A percentile compares a stretch with the other conserved stretches of the same genome.
phyloP scores from a whole-genome alignment of 64 coral and sea anemone genomes.

The Acropora yongei region DNA sequence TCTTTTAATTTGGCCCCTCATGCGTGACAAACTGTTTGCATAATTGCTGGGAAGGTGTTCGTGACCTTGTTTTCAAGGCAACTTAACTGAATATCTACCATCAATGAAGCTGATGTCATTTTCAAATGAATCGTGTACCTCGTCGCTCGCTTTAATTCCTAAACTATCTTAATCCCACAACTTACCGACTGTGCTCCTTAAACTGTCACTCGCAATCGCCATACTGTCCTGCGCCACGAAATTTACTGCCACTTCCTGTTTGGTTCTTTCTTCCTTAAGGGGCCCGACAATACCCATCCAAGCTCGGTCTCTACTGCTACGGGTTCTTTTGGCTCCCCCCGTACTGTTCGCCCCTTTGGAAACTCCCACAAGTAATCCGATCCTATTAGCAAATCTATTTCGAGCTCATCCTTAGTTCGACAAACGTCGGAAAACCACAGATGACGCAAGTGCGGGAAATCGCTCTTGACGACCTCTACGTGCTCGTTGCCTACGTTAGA shows the following conservation, averaged over 20 bases:
- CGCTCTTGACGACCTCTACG: slow-evolving; percentile 9
- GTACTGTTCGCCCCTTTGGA: slow-evolving; percentile 5
- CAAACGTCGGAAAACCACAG: slow-evolving; percentile 52
- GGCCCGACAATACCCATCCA: slow-evolving; percentile 31
- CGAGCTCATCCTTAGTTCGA: background rate
- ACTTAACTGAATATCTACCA: background rate
- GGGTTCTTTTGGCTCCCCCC: background rate
- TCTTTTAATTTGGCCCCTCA: slow-evolving; percentile 18
- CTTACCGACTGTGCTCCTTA: background rate
- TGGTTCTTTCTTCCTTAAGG: background rate
- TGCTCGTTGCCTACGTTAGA: slow-evolving; percentile 24
- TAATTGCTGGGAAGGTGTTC: slow-evolving; percentile 3
- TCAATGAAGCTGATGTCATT: background rate
- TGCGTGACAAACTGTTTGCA: background rate
- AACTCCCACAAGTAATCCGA: slow-evolving; percentile 46
- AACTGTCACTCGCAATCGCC: background rate
- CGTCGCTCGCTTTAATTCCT: background rate
- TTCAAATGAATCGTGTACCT: background rate
- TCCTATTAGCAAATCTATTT: slow-evolving; percentile 39
- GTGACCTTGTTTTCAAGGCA: slow-evolving; percentile 32
- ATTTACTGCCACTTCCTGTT: slow-evolving; percentile 20
- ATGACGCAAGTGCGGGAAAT: slow-evolving; percentile 5
- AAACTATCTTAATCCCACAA: slow-evolving; percentile 32
- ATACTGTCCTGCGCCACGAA: background rate
- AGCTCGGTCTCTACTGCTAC: slow-evolving; percentile 49